Percentiles rank a stretch among this genome's conserved stretches.
phyloP scores from a whole-genome alignment of 1,140 invertebrate genomes.

The Brachionus calyciflorus region DNA sequence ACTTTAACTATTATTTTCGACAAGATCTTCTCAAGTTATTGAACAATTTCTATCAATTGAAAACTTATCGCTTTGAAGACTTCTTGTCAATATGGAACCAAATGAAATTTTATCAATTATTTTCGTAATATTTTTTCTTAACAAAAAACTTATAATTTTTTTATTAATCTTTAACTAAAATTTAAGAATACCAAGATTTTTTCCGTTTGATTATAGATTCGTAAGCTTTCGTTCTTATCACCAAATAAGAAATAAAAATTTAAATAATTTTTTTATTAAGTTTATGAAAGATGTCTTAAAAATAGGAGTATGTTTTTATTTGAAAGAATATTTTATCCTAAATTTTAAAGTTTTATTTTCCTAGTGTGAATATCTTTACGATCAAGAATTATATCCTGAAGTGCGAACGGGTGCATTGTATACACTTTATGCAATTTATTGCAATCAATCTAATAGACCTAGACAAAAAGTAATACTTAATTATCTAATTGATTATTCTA shows the following conservation, averaged over 20 bases:
- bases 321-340: neutral
- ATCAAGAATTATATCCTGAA: constrained; percentile 28
- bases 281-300: constrained; percentile 43
- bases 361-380: constrained; percentile 7
- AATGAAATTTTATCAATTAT: constrained; percentile 43
- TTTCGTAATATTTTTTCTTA: neutral
- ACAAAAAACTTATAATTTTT: neutral
- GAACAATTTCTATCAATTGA: constrained; percentile 18
- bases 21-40: constrained; percentile 34
- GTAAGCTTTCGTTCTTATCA: neutral
- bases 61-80: constrained; percentile 7
- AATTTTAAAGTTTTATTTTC: neutral
- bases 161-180: neutral
- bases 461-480: constrained; percentile 4
- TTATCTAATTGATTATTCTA: neutral
- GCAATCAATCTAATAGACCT: constrained; percentile 14
- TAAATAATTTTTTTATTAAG: neutral
- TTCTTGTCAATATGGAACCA: constrained; percentile 35
- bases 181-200: constrained; percentile 43
- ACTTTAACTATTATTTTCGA: constrained; percentile 27
- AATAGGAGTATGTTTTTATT: neutral
- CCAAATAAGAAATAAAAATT: too few relatives aligned
- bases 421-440: constrained; percentile 26
- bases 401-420: constrained; percentile 26
- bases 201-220: constrained; percentile 24